Percentiles rank a stretch among this genome's conserved stretches.
Evolutionary conservation across 2,888 invertebrate species (phyloP).

Genomic region (Drosophila antonietae): DNA sequence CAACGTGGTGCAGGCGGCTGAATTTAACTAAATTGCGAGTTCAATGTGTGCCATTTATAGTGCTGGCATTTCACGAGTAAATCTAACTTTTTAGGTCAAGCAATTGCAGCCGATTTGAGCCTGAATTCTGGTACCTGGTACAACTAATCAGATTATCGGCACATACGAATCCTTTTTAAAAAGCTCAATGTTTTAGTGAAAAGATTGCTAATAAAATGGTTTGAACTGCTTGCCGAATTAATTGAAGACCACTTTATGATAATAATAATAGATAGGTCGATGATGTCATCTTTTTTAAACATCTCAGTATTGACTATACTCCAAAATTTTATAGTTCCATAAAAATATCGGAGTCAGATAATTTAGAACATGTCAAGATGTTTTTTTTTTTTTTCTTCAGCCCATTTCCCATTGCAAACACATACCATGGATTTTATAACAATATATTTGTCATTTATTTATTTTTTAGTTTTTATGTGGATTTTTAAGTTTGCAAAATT

Average conservation of each 20-base stretch:
- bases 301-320: no score
- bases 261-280: no score
- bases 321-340: no score
- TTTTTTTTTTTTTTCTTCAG: not conserved
- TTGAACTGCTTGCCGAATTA: not conserved
- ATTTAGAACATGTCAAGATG: no score
- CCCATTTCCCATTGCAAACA: slow-evolving; percentile 6
- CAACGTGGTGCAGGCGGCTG: slow-evolving; percentile 36
- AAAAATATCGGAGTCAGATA: no score
- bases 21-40: slow-evolving; percentile 37
- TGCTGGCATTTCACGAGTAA: slow-evolving; percentile 26
- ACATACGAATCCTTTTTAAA: not conserved
- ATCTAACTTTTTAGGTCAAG: slow-evolving; percentile 23
- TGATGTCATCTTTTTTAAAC: no score
- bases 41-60: slow-evolving; percentile 38
- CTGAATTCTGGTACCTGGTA: slow-evolving; percentile 31
- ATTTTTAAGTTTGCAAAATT: slow-evolving; percentile 47
- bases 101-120: slow-evolving; percentile 8
- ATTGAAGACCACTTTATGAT: not conserved
- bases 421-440: slow-evolving; percentile 63
- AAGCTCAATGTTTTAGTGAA: not conserved
- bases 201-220: not conserved
- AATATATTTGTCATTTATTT: slow-evolving; percentile 66
- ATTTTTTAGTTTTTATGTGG: slow-evolving; percentile 43
- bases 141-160: slow-evolving; percentile 11